Percentiles rank a stretch among this genome's conserved stretches.
Evolutionary conservation across 2,113 vertebrate genomes (phyloP).

Genomic region (Mobula birostris): DNA sequence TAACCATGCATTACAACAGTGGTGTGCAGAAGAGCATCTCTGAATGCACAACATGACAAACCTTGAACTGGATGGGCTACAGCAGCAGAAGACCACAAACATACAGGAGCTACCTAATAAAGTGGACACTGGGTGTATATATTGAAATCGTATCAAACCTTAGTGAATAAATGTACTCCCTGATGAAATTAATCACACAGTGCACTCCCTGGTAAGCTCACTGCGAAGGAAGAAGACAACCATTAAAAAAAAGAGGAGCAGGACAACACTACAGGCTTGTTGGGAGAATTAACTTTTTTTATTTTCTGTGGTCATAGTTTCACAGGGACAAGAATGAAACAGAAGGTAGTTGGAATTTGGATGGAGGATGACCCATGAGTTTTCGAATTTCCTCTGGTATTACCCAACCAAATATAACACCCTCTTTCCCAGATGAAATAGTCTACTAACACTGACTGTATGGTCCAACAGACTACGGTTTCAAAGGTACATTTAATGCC

Average conservation of each 20-base stretch:
- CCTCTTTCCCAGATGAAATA: neutral
- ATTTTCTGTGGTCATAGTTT: neutral
- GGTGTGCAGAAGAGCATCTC: too few relatives aligned
- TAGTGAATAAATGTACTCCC: neutral
- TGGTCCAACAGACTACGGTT: neutral
- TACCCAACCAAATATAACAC: neutral
- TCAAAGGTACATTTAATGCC: too few relatives aligned
- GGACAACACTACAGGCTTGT: too few relatives aligned
- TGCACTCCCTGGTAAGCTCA: neutral
- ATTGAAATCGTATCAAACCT: neutral
- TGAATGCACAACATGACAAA: too few relatives aligned
- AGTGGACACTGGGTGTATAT: too few relatives aligned
- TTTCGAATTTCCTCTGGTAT: neutral
- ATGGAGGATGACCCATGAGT: neutral
- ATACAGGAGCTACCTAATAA: too few relatives aligned
- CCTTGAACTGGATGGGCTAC: too few relatives aligned
- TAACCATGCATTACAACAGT: too few relatives aligned
- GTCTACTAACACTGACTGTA: neutral
- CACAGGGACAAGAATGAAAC: neutral
- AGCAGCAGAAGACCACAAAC: too few relatives aligned
- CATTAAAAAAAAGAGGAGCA: neutral
- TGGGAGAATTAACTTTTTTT: neutral
- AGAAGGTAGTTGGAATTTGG: neutral
- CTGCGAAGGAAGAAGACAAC: neutral
- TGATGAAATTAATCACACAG: neutral